A percentile compares a stretch with the other conserved stretches of the same genome.
phyloP scores from a whole-genome alignment of 2,113 vertebrate genomes.

The Pristiophorus japonicus region DNA sequence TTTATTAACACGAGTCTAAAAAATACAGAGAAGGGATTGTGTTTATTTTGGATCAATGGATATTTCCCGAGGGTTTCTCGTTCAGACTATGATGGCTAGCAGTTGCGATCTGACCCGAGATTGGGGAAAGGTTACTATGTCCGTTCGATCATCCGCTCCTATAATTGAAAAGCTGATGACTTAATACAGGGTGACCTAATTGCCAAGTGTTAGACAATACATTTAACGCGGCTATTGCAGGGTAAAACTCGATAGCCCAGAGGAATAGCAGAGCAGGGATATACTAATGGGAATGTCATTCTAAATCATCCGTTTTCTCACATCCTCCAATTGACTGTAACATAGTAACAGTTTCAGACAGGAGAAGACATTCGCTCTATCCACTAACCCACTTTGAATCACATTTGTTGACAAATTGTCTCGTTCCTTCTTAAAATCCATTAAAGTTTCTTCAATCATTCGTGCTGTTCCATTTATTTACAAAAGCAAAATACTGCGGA shows the following conservation, averaged over 20 bases:
- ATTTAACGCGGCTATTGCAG: background rate
- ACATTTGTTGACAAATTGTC: background rate
- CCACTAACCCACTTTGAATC: background rate
- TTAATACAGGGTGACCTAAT: background rate
- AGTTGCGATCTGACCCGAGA: too few relatives aligned
- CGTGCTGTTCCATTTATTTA: background rate
- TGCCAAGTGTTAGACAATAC: background rate
- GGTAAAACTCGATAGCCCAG: background rate
- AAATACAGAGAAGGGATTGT: background rate
- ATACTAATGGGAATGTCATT: background rate
- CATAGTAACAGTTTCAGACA: background rate
- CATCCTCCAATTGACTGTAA: background rate
- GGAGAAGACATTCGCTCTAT: background rate
- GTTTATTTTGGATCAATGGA: background rate
- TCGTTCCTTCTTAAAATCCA: background rate
- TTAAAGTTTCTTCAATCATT: background rate
- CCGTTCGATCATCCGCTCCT: background rate
- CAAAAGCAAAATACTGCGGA: too few relatives aligned
- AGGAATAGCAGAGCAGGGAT: background rate
- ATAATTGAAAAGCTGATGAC: background rate
- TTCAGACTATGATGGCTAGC: background rate
- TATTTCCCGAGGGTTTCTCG: background rate
- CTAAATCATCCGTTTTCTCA: background rate
- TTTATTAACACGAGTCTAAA: background rate
- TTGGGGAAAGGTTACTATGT: background rate